phyloP scores from a whole-genome alignment of 2,113 vertebrate genomes.

The Crotalus horridus region DNA sequence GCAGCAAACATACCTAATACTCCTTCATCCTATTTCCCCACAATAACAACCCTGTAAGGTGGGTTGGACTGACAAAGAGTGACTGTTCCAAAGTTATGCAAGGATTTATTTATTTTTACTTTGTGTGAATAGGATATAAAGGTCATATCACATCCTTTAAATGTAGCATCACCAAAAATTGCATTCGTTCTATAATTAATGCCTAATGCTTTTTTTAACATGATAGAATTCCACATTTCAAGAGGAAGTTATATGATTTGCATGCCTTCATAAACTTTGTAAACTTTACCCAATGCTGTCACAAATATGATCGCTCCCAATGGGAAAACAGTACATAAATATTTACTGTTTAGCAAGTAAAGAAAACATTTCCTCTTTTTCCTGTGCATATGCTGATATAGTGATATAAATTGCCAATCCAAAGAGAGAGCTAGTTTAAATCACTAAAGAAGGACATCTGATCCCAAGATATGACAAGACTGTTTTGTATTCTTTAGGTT shows the following conservation, averaged over 20 bases:
- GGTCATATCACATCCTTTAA: slow-evolving; percentile 7
- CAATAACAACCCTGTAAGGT: no score
- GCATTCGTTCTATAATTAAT: background rate
- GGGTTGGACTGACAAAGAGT: background rate
- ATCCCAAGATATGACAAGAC: background rate
- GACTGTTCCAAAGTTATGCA: background rate
- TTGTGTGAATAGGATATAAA: background rate
- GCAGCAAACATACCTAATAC: no score
- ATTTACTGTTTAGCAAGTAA: slow-evolving; percentile 15
- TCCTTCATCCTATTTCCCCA: no score
- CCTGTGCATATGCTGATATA: background rate
- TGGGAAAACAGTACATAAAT: background rate
- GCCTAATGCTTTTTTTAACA: background rate
- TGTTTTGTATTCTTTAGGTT: background rate
- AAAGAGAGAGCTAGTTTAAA: background rate
- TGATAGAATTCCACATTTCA: slow-evolving; percentile 1
- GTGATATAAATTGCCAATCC: background rate
- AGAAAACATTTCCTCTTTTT: slow-evolving; percentile 25
- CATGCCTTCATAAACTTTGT: background rate
- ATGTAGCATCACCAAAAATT: background rate
- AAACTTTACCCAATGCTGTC: background rate
- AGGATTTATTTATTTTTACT: background rate
- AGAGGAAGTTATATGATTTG: background rate
- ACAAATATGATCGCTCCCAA: background rate
- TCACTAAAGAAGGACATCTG: background rate